These are phyloP conservation scores for Hirundichthys speculiger DNA, from an alignment of 2,113 vertebrate species.

Conservation along the genomic window DNA sequence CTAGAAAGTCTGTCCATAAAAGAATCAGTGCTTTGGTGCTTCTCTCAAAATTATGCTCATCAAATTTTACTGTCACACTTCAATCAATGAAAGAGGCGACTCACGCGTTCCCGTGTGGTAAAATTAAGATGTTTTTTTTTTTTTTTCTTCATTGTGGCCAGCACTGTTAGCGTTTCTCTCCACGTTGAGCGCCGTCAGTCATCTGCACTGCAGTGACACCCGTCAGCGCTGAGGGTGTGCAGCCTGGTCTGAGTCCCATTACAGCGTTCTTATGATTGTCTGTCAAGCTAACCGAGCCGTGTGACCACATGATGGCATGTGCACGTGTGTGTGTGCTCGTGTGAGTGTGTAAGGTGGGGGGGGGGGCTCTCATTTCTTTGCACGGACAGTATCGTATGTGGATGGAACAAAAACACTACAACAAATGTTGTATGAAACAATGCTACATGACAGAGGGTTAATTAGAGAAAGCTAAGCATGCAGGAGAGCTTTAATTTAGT, in stretches of 20 bases:
- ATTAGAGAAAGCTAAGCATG: conserved; percentile 27
- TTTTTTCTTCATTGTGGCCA: too few species aligned
- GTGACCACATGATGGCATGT: conserved; percentile 19
- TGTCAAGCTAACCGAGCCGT: conserved; percentile 76
- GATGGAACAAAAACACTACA: neutral
- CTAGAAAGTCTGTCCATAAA: too few species aligned
- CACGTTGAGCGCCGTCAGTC: conserved; percentile 59
- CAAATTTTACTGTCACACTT: neutral
- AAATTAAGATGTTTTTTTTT: too few species aligned
- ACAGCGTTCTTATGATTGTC: conserved; percentile 74
- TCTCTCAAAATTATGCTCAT: neutral
- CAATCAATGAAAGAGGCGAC: neutral
- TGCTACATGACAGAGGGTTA: neutral
- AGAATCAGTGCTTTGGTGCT: too few species aligned
- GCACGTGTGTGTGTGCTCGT: conserved; percentile 40
- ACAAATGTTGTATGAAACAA: conserved; percentile 8
- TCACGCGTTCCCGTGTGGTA: too few species aligned
- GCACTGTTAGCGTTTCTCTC: conserved; percentile 55
- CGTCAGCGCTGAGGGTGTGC: conserved; percentile 8
- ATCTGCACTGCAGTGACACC: conserved; percentile 10
- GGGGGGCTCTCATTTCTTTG: conserved; percentile 21
- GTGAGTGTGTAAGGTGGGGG: too few species aligned
- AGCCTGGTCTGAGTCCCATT: conserved; percentile 63
- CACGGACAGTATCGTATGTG: conserved; percentile 11
- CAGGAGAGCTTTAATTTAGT: conserved; percentile 13